phyloP scores from a whole-genome alignment of 2,888 invertebrate genomes.

The Pecten maximus region DNA sequence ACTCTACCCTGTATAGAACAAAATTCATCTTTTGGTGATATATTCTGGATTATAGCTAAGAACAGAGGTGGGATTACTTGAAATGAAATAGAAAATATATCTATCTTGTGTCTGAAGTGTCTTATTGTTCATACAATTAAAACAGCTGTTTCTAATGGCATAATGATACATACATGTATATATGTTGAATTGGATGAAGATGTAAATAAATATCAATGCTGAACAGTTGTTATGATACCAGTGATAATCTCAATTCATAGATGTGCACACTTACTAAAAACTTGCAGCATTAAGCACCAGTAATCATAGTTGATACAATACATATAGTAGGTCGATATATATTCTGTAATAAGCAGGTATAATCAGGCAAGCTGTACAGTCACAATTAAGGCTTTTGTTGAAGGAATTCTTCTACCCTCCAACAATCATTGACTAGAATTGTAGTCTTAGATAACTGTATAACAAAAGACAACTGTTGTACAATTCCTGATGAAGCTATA shows the following conservation, averaged over 20 bases:
- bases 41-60: background rate
- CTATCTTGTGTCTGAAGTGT: too few relatives aligned
- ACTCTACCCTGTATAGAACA: background rate
- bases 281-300: background rate
- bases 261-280: background rate
- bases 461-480: too few relatives aligned
- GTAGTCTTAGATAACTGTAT: background rate
- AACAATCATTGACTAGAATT: background rate
- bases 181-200: background rate
- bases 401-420: background rate
- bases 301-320: background rate
- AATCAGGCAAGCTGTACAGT: background rate
- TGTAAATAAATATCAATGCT: background rate
- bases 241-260: slow-evolving; percentile 14
- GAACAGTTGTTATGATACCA: background rate
- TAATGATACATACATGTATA: too few relatives aligned
- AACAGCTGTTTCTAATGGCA: too few relatives aligned
- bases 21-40: background rate
- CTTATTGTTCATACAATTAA: too few relatives aligned
- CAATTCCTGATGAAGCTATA: too few relatives aligned
- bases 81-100: background rate
- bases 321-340: too few relatives aligned
- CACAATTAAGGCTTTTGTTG: background rate
- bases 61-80: background rate
- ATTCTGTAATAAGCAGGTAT: background rate